Evolutionary conservation across 2,113 vertebrate species (phyloP).

Genomic region (Hydropotes inermis): DNA sequence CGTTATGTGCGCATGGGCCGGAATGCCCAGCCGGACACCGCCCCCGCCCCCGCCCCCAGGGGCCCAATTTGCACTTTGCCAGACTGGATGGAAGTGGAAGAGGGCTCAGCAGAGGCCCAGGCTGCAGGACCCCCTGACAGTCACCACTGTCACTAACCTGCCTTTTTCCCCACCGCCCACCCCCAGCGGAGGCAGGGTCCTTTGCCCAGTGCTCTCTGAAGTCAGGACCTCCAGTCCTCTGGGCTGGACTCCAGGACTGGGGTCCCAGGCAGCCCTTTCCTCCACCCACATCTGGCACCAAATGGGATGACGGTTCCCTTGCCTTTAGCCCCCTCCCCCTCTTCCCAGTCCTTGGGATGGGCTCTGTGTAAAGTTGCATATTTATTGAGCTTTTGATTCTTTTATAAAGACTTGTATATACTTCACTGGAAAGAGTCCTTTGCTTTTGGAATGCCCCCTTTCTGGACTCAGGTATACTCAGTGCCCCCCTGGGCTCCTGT

Average conservation of each 20-base stretch:
- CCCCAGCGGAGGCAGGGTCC: background rate
- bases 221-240: background rate
- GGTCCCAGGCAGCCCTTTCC: background rate
- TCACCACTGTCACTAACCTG: background rate
- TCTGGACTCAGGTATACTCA: background rate
- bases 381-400: slow-evolving; percentile 76
- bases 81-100: background rate
- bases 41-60: background rate
- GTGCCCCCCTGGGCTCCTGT: background rate
- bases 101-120: background rate
- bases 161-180: background rate
- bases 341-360: background rate
- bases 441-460: background rate
- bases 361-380: slow-evolving; percentile 66
- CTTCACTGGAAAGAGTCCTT: slow-evolving; percentile 13
- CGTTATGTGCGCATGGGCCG: fast-evolving
- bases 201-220: background rate
- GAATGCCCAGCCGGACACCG: background rate
- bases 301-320: too few relatives aligned
- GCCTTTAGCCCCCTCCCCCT: background rate
- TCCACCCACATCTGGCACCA: background rate
- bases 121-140: background rate
- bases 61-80: slow-evolving; percentile 51
- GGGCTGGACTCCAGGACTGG: background rate
- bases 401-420: slow-evolving; percentile 64